These are phyloP conservation scores for Anniella stebbinsi DNA, from an alignment of 2,797 vertebrate species.

Conservation along the genomic window DNA sequence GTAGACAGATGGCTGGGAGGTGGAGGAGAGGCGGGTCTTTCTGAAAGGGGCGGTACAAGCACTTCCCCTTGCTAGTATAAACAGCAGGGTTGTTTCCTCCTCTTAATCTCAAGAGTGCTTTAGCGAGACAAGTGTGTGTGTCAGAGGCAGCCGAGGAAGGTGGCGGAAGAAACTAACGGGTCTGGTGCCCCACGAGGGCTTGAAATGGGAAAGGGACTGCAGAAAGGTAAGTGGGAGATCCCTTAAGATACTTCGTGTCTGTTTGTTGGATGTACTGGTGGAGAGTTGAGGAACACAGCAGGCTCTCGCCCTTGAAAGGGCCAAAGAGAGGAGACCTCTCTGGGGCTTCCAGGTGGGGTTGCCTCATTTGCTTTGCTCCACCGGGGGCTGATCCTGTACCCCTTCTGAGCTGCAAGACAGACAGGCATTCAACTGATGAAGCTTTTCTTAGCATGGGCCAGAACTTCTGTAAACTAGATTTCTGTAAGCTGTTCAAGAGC, in stretches of 20 bases:
- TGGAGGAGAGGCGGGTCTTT: neutral
- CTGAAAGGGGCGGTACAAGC: neutral
- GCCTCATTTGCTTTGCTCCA: neutral
- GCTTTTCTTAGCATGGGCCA: neutral
- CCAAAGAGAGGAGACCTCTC: neutral
- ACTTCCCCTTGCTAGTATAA: slow-evolving; percentile 12
- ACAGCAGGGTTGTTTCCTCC: neutral
- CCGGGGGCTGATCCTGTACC: neutral
- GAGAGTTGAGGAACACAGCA: neutral
- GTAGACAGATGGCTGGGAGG: neutral
- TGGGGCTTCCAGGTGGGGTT: neutral
- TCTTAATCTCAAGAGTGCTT: neutral
- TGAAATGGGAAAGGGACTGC: slow-evolving; percentile 29
- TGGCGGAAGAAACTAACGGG: slow-evolving; percentile 25
- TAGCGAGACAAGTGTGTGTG: no score
- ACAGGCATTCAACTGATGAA: no score
- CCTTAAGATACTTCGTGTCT: no score
- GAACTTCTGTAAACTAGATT: neutral
- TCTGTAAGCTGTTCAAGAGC: neutral
- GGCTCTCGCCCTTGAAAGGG: neutral
- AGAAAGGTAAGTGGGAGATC: slow-evolving; percentile 13
- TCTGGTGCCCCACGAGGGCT: slow-evolving; percentile 33
- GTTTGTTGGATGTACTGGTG: neutral
- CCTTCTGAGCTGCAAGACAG: neutral
- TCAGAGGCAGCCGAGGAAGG: slow-evolving; percentile 5